These are phyloP conservation scores for Eulemur mongoz DNA, from an alignment of 2,797 vertebrate genomes.

Conservation along the genomic window DNA sequence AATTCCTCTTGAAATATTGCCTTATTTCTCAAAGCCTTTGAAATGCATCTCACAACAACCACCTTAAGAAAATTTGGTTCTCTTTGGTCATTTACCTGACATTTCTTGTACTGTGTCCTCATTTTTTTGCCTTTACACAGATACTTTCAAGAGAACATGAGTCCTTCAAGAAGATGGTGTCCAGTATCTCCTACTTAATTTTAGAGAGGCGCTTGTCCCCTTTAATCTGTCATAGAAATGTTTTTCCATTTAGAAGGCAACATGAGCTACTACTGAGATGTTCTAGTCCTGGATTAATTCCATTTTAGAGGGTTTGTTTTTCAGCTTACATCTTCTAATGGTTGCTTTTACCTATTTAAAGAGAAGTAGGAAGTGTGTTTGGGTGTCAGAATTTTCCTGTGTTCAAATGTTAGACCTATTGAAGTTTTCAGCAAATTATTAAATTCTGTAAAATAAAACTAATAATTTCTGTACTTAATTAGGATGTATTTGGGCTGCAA, in stretches of 20 bases:
- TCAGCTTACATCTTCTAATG: background rate
- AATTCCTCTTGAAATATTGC: background rate
- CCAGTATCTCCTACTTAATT: background rate
- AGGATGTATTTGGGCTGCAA: background rate
- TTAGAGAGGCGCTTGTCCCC: background rate
- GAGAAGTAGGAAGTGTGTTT: background rate
- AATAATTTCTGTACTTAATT: background rate
- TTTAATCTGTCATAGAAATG: background rate
- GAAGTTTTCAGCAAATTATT: background rate
- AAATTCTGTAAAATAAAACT: background rate
- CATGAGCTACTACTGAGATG: background rate
- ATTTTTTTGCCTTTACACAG: background rate
- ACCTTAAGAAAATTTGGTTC: background rate
- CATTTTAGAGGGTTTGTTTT: background rate
- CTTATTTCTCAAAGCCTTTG: background rate
- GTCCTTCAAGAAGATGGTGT: background rate
- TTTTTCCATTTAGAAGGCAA: accelerated
- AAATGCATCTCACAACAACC: background rate
- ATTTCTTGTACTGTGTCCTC: background rate
- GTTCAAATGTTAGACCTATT: background rate
- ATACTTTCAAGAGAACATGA: background rate
- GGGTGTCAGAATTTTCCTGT: background rate
- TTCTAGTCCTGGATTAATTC: background rate
- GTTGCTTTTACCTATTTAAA: background rate
- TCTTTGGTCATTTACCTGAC: background rate